Evolutionary conservation across 2,113 vertebrate genomes (phyloP), one percentile per base, ranked within the genome.

Genomic region (Austrofundulus limnaeus): DNA sequence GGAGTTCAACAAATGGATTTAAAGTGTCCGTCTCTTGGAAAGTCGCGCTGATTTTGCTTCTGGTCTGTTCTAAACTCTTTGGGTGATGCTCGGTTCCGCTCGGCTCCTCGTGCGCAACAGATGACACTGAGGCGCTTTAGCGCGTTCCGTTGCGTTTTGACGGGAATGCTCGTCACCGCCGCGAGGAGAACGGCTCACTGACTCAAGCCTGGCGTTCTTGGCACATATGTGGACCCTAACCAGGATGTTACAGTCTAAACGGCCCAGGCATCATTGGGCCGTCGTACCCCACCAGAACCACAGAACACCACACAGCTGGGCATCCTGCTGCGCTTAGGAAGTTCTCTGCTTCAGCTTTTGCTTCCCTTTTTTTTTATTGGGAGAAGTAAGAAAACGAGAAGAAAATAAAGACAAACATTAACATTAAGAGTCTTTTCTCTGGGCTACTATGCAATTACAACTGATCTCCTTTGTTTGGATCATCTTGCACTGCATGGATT

Each of bases 361-460:
- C 63, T 54, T 34, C 31, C 68, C 41, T 57, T 70, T 59, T 2
- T 20, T 46, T n/a, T n/a, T n/a, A n/a, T n/a, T n/a, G n/a, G n/a
- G 10, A 75, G 63, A 59, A 41, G 66, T 56, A 77, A 46, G 48
- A 66, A 78, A 75, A 59, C 75, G 80, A 17, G 82, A 87, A 77
- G 61, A 62, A 16, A 25, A 21, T 70, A 89, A 78, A 91, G n/a
- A 91, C 87, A 86, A 92, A 92, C 80, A 89, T 91, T 90, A 85
- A 87, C 89, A 86, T 81, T 86, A 91, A 84, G 84, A 91, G 89
- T 93, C 92, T 91, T 93, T 88, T 87, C 90, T 93, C 91, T 92
- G 94, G 95, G 94, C 97, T 98, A 99, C 97, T 99, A 99, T 99
- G 97, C 97, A 96, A 96, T 96, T 98, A 93, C 95, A 95, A 98